Conservation (phyloP, 1,140 invertebrate genomes). For the Lepidotrigona ventralis region DNA sequence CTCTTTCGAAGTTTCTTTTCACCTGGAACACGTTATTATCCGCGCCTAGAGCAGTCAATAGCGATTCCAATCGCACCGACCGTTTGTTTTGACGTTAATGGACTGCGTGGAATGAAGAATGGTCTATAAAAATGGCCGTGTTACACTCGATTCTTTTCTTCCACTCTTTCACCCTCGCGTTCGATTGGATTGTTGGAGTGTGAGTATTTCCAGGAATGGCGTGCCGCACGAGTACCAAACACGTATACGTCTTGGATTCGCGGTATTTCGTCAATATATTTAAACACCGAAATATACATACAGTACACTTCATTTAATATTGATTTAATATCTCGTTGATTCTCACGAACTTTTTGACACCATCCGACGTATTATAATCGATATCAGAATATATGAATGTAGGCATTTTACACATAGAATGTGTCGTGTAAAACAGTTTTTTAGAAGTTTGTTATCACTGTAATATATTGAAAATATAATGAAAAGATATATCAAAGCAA, state of each 20-base stretch:
- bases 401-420: no score
- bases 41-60: not conserved
- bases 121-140: not conserved
- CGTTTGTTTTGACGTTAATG: slow-evolving; percentile 30
- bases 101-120: not conserved
- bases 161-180: not conserved
- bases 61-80: not conserved
- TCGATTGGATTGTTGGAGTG: not conserved
- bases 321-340: no score
- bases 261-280: not conserved
- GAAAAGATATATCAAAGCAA: no score
- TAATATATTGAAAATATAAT: not conserved
- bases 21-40: slow-evolving; percentile 25
- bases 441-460: not conserved
- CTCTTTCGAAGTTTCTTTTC: not conserved
- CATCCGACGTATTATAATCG: no score
- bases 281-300: no score
- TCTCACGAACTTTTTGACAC: no score
- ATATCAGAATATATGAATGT: no score
- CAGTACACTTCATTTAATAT: no score
- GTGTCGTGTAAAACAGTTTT: not conserved
- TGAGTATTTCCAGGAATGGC: not conserved
- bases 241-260: not conserved
- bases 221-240: not conserved
- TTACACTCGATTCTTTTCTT: no score